Base-by-base conservation (phyloP, 1,140 invertebrate species). In the Zaprionus gabonicus region DNA sequence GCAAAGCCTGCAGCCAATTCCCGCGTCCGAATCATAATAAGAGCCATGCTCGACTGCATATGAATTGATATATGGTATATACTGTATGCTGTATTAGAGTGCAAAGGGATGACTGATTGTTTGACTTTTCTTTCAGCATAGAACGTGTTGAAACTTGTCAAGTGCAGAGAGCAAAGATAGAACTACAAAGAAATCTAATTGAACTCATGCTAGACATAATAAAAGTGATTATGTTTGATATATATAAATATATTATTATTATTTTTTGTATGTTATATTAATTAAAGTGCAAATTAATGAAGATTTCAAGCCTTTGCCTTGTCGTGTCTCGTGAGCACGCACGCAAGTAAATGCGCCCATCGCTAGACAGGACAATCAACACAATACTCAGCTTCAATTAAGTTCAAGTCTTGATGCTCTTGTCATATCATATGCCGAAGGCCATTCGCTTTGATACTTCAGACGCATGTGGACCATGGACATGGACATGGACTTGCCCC, bases 401-500 rank as follows among this genome's bases (percentile, higher is more conserved):
- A 44, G 56, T 65, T 49, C 23, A 31, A 63, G 58, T 75, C 58
- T 38, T 69, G 53, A 28, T n/a, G 53, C 72, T 28, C 51, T 63
- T 75, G 59, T 75, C 67, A 75, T 28, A 36, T 51, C 58, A 70
- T 36, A 70, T 36, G 41, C 67, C 36, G 44, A 56, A 70, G 72
- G 67, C 58, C 72, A 70, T 69, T 75, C 58, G 59, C 66, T 69
- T 46, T 25, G 57, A 49, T 44, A 67, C 64, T 53, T 60, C 36
- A 49, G 66, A 68, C 38, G 65, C 71, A 27, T 46, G 41, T 71
- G 31, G 63, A 57, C 31, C 28, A 53, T 59, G 53, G 41, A 73
- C 56, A 44, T 44, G 56, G 56, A 31, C 36, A 41, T 74, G 58
- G 67, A 75, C 67, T 53, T 75, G 72, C 41, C 72, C 67, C 72